Evolutionary conservation across 23 tunicate species (phyloP).

Genomic region (Oikopleura vanhoeffeni): DNA sequence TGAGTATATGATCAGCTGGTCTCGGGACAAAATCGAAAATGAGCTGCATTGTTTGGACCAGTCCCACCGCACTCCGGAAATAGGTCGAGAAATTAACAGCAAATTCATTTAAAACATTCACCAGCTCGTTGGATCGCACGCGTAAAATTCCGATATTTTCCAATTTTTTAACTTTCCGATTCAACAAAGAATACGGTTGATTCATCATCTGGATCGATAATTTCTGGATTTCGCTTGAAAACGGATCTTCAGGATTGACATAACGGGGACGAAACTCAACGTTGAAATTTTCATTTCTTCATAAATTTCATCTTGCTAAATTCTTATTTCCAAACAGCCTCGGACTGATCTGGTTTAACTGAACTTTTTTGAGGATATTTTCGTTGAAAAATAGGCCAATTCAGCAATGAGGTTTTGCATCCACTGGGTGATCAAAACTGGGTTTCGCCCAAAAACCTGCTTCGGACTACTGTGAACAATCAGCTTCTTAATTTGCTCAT

Average conservation of each 20-base stretch:
- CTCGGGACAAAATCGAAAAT: slow-evolving; percentile 70
- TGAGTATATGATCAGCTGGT: slow-evolving; percentile 76
- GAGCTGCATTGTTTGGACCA: slow-evolving; percentile 39
- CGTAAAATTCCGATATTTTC: slow-evolving; percentile 36
- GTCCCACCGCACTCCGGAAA: slow-evolving; percentile 46
- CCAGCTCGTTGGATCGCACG: slow-evolving; percentile 47
- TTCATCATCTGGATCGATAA: slow-evolving; percentile 74
- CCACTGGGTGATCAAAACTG: too few relatives aligned
- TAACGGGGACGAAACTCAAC: slow-evolving; percentile 66
- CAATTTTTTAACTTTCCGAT: slow-evolving; percentile 20
- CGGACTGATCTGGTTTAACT: slow-evolving; percentile 78
- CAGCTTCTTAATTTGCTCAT: slow-evolving; percentile 41
- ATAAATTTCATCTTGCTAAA: slow-evolving; percentile 52
- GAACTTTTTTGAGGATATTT: too few relatives aligned
- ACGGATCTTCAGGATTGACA: slow-evolving; percentile 64
- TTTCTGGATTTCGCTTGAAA: slow-evolving; percentile 30
- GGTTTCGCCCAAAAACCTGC: too few relatives aligned
- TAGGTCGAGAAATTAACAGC: slow-evolving; percentile 71
- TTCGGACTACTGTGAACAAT: too few relatives aligned
- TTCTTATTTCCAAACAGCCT: slow-evolving; percentile 61
- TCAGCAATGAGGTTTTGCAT: too few relatives aligned
- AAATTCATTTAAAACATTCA: slow-evolving; percentile 45
- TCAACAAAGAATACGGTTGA: slow-evolving; percentile 51
- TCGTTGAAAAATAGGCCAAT: too few relatives aligned
- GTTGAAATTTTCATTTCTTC: slow-evolving; percentile 51